Percentiles rank a stretch among this genome's conserved stretches.
Conservation (phyloP, 2,888 invertebrate genomes). For the Carterocephalus palaemon region DNA sequence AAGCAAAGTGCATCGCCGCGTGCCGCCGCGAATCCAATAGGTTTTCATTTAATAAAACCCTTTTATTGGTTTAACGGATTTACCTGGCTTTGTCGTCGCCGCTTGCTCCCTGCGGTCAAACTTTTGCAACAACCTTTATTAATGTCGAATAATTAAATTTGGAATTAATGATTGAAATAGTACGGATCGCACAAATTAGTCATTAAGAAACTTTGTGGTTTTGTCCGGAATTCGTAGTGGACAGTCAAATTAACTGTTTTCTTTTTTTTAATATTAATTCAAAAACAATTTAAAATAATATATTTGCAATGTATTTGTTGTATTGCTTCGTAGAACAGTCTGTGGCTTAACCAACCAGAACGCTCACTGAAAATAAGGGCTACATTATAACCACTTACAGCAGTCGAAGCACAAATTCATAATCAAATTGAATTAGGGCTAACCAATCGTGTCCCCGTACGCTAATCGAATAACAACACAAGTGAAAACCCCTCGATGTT, state of each 20-base stretch:
- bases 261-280: no score
- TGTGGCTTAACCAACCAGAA: no score
- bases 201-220: no score
- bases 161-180: background rate
- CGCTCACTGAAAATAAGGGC: background rate
- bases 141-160: constrained; percentile 7
- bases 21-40: constrained; percentile 66
- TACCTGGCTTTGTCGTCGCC: constrained; percentile 39
- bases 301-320: no score
- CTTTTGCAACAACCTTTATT: constrained; percentile 4
- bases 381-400: background rate
- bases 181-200: no score
- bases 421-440: background rate
- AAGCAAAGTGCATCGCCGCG: constrained; percentile 56
- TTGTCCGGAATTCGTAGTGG: no score
- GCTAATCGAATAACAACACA: constrained; percentile 14
- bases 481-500: constrained; percentile 4
- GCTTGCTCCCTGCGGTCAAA: constrained; percentile 23
- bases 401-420: background rate
- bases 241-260: no score
- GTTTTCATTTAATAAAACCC: constrained; percentile 74
- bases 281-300: no score
- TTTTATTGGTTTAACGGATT: constrained; percentile 77
- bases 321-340: no score
- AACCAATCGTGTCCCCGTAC: constrained; percentile 12